These are phyloP conservation scores for Pemphredon lugubris DNA, from an alignment of 2,888 invertebrate genomes.

Conservation along the genomic window DNA sequence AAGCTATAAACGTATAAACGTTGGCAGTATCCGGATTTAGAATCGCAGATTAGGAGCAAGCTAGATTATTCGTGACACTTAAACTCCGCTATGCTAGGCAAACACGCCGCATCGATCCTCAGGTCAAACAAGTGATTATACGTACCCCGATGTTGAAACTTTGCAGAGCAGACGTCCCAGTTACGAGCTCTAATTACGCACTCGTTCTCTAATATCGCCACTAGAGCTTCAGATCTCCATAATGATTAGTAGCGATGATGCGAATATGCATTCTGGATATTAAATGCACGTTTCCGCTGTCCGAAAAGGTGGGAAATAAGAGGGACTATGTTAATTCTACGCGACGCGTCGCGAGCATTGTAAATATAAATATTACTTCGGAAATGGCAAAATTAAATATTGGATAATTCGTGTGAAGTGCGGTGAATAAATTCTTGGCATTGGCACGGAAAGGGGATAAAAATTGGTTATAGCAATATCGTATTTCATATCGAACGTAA, in stretches of 20 bases:
- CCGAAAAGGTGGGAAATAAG: background rate
- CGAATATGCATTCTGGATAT: background rate
- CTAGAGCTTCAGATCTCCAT: slow-evolving; percentile 20
- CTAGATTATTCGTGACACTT: background rate
- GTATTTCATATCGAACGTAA: too few relatives aligned
- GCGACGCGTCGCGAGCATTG: too few relatives aligned
- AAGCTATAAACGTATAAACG: too few relatives aligned
- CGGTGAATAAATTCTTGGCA: too few relatives aligned
- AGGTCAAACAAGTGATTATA: slow-evolving; percentile 40
- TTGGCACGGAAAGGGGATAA: too few relatives aligned
- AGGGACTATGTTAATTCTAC: too few relatives aligned
- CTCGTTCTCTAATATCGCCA: slow-evolving; percentile 24
- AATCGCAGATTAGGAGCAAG: background rate
- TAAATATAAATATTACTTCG: background rate
- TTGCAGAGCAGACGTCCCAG: slow-evolving; percentile 23
- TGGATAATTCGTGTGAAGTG: too few relatives aligned
- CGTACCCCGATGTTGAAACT: slow-evolving; percentile 8
- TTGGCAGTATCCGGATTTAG: too few relatives aligned
- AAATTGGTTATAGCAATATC: too few relatives aligned
- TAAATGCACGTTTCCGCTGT: background rate
- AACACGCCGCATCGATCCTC: background rate
- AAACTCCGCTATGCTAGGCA: background rate
- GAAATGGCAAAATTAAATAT: too few relatives aligned
- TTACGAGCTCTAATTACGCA: slow-evolving; percentile 36
- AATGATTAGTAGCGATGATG: background rate